phyloP scores from a whole-genome alignment of 2,888 invertebrate genomes.

The Cosmia trapezina region DNA sequence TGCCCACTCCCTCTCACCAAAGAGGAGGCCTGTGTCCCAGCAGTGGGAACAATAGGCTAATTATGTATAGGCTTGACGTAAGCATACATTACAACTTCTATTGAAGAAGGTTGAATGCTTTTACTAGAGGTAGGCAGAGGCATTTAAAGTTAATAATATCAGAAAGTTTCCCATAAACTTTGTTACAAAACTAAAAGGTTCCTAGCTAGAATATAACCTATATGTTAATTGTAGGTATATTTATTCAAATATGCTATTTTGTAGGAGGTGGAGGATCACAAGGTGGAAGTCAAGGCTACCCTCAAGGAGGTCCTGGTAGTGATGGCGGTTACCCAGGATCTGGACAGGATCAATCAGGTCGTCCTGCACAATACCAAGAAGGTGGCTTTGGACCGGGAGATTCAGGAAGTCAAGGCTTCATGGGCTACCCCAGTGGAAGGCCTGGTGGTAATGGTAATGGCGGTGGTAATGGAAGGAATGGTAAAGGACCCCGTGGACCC shows the following conservation, averaged over 20 bases:
- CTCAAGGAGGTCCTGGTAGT: slow-evolving; percentile 66
- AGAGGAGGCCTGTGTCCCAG: no score
- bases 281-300: slow-evolving; percentile 74
- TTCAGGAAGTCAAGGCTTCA: slow-evolving; percentile 57
- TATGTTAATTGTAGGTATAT: neutral
- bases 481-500: slow-evolving; percentile 32
- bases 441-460: slow-evolving; percentile 65
- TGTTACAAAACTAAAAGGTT: neutral
- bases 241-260: slow-evolving; percentile 18
- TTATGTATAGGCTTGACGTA: neutral
- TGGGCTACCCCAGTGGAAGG: slow-evolving; percentile 72
- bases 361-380: slow-evolving; percentile 65
- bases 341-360: slow-evolving; percentile 57
- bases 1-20: no score
- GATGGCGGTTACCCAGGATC: slow-evolving; percentile 69
- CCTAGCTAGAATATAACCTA: neutral
- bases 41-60: neutral
- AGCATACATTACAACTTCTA: neutral
- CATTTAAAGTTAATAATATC: slow-evolving; percentile 1
- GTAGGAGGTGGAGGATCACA: slow-evolving; percentile 62
- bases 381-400: slow-evolving; percentile 63
- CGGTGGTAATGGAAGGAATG: slow-evolving; percentile 50
- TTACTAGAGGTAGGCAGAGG: neutral
- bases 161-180: neutral
- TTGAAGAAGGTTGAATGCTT: neutral